Evolutionary conservation across 2,113 vertebrate species (phyloP), one percentile per base, ranked within the genome.

Genomic region (Chaetodon trifascialis): DNA sequence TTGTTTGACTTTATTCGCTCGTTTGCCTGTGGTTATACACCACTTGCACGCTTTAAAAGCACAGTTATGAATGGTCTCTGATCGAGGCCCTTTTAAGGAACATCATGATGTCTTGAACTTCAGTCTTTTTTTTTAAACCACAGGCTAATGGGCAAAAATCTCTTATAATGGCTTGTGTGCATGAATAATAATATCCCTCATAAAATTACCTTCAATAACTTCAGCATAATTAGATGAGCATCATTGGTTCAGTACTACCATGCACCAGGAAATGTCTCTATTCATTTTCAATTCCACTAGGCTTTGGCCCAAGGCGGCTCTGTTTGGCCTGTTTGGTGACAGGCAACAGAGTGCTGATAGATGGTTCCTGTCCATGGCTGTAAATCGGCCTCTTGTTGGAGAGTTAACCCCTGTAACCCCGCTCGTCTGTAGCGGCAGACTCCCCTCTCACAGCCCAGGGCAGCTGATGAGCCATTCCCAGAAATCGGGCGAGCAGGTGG

Each of bases 311-410:
- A 60, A 70, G 87, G 89, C 86, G 2, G 71, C 73, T 59, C 49
- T 25, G 73, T 82, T 52, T 79, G 80, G 66, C 73, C 76, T 36
- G 75, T 72, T 79, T 46, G 67, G 85, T 90, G 92, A 90, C 90
- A 91, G 72, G 76, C 85, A 75, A 73, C 89, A 88, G 89, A 87
- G 88, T 83, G 87, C 86, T 94, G 93, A 94, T 93, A 84, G 91
- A 94, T 93, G 88, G 86, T 73, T 87, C 88, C 89, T 86, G 85
- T 91, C 85, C 75, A 1, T 88, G 88, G 83, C 88, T 91, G 80
- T 94, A 93, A 94, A 94, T 93, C 74, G 85, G 87, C 72, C 88
- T 94, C 91, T 93, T 94, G 93, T 93, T 93, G 92, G 84, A 79
- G 82, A 81, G 86, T 93, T 93, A 94, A 94, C 93, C 91, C 86